A percentile compares a stretch with the other conserved stretches of the same genome.
Evolutionary conservation across 1,140 invertebrate genomes (phyloP).

Genomic region (Manduca sexta): DNA sequence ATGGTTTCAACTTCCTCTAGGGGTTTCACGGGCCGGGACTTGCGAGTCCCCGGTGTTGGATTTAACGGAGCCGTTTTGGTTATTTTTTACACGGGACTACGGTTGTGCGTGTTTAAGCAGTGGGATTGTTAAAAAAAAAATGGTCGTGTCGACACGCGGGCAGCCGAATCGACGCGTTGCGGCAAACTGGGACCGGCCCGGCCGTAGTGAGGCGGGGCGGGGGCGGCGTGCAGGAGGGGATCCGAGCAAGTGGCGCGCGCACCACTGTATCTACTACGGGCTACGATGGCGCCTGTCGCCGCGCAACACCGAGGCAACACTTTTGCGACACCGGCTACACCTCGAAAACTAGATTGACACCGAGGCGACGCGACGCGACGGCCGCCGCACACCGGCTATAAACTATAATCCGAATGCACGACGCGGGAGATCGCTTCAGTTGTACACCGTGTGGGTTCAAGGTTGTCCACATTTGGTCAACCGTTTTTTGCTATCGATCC

Average conservation of each 20-base stretch:
- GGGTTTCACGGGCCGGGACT: conserved; percentile 43
- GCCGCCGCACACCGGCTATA: conserved; percentile 33
- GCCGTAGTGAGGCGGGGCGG: conserved; percentile 23
- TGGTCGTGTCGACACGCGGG: conserved; percentile 39
- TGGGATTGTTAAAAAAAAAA: conserved; percentile 28
- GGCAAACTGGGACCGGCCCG: conserved; percentile 50
- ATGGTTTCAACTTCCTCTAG: conserved; percentile 52
- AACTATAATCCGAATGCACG: conserved; percentile 23
- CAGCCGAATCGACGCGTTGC: conserved; percentile 64
- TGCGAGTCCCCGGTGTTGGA: conserved; percentile 39
- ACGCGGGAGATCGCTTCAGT: conserved; percentile 30
- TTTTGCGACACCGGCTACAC: conserved; percentile 55
- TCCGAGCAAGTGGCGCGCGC: conserved; percentile 61
- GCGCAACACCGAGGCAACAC: conserved; percentile 62
- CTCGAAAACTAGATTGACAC: conserved; percentile 46
- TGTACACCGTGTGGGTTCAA: conserved; percentile 55
- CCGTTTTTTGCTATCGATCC: background rate
- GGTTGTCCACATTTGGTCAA: conserved; percentile 22
- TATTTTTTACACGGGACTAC: conserved; percentile 28
- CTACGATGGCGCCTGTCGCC: conserved; percentile 64
- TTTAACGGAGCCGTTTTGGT: conserved; percentile 53
- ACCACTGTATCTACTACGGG: conserved; percentile 61
- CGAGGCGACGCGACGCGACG: conserved; percentile 16
- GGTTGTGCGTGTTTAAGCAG: conserved; percentile 51
- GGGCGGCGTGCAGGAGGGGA: conserved; percentile 34